Evolutionary conservation across 2,797 vertebrate genomes (phyloP).

Genomic region (Martes flavigula): DNA sequence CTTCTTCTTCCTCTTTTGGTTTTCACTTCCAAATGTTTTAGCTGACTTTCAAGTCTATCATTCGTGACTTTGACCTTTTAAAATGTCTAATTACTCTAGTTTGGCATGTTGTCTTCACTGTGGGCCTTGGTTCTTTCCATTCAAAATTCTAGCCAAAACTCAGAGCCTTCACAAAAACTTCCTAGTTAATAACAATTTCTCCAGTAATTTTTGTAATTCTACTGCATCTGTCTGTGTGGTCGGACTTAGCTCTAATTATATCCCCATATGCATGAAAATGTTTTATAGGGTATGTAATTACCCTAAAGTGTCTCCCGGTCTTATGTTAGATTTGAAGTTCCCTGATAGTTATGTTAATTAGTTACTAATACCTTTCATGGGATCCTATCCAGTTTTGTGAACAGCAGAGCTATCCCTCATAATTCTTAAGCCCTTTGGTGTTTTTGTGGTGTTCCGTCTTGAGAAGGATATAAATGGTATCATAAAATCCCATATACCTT

Average conservation of each 20-base stretch:
- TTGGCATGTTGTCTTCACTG: background rate
- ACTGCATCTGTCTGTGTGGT: background rate
- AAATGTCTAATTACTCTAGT: background rate
- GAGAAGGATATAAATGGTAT: background rate
- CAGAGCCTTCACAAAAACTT: background rate
- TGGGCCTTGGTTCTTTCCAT: background rate
- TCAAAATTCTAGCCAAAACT: background rate
- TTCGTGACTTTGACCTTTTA: constrained; percentile 3
- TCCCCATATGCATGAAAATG: background rate
- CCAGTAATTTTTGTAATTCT: background rate
- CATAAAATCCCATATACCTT: background rate
- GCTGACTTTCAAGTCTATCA: background rate
- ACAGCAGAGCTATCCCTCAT: background rate
- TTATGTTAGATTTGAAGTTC: background rate
- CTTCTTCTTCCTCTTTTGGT: constrained; percentile 7
- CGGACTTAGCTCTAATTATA: background rate
- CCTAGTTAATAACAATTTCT: background rate
- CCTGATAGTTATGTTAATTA: background rate
- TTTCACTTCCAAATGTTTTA: constrained; percentile 14
- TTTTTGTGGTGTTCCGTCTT: background rate
- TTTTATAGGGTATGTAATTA: background rate
- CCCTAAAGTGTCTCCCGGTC: background rate
- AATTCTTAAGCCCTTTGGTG: background rate
- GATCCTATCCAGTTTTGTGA: background rate
- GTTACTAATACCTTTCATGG: background rate